Base-by-base conservation (phyloP, 2,888 invertebrate genomes). In the Scaptomyza caliginosa region DNA sequence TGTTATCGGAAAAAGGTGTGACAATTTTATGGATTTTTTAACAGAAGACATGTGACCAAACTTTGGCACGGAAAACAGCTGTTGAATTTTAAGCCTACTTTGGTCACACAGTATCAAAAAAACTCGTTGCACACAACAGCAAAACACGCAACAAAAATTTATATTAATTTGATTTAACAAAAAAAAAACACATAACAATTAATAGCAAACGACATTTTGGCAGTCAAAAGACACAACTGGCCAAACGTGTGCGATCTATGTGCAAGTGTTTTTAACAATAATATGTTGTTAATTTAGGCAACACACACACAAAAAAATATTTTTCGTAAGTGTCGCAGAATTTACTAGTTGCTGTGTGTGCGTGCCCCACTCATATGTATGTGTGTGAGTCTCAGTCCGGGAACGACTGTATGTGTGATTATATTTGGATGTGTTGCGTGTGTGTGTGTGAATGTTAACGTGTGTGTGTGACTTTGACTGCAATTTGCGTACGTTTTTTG, bases 261-360 rank as follows among this genome's bases (percentile, higher is more conserved):
- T 60, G 71, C 71, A 13, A 67, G 63, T 74, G 67, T 43, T 75
- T 64, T 82, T 65, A 60, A 52, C 67, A 63, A 67, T 57, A 56
- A 10, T n/a, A 62, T 82, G 66, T 66, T 72, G 60, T 57, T 83
- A 69, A 59, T 48, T 46, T 57, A 63, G 23, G 23, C 51, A 52
- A 42, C 50, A 57, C 52, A 56, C 58, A 55, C 50, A 28, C n/a
- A n/a, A 64, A 56, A 60, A 34, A 77, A 59, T 77, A 66, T 67
- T 79, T 77, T 83, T 80, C 84, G 64, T 86, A 80, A 80, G 84
- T 76, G 80, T 77, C 76, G 85, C 86, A 79, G 86, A 86, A 86
- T 74, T 84, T 82, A 82, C 82, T 84, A 82, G 82, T 82, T 86
- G 82, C 82, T 82, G 82, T 86, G 77, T 81, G 77, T 77, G 86